Conservation (phyloP, 2,113 vertebrate species). For the Perognathus longimembris region DNA sequence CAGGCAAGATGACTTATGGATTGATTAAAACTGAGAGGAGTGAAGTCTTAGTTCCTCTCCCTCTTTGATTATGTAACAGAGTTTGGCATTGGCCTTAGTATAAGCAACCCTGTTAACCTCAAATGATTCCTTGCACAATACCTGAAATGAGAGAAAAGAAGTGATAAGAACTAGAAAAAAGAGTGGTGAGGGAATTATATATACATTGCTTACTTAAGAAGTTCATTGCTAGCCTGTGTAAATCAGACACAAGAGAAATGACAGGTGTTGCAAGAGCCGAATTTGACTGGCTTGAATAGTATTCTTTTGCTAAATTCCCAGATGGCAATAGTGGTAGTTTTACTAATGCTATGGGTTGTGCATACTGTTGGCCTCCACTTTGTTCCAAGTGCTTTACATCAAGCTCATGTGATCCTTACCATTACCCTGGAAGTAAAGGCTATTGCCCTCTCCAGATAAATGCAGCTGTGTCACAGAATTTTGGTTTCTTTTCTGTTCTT, state of each 20-base stretch:
- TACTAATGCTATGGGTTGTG: not conserved
- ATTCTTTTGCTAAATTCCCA: not conserved
- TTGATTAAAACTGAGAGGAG: slow-evolving; percentile 36
- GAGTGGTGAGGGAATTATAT: slow-evolving; percentile 1
- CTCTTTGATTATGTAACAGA: not conserved
- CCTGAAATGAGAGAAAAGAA: not conserved
- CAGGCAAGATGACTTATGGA: too few relatives aligned
- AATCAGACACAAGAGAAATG: slow-evolving; percentile 26
- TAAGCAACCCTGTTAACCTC: slow-evolving; percentile 6
- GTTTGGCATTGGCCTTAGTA: not conserved
- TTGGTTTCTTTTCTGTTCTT: not conserved
- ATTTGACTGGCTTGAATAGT: slow-evolving; percentile 1
- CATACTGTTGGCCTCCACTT: not conserved
- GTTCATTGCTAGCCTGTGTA: not conserved
- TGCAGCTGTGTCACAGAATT: slow-evolving; percentile 39
- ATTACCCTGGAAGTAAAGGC: not conserved
- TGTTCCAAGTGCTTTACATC: not conserved
- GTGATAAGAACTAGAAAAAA: not conserved
- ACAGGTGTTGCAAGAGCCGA: not conserved
- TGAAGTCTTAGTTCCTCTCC: not conserved
- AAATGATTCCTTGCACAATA: not conserved
- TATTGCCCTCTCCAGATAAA: slow-evolving; percentile 7
- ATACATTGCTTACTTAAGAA: slow-evolving; percentile 32
- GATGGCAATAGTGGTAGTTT: not conserved
- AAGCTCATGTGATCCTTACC: not conserved